Conservation (phyloP, 2,888 invertebrate genomes). For the Drosophila phalerata region DNA sequence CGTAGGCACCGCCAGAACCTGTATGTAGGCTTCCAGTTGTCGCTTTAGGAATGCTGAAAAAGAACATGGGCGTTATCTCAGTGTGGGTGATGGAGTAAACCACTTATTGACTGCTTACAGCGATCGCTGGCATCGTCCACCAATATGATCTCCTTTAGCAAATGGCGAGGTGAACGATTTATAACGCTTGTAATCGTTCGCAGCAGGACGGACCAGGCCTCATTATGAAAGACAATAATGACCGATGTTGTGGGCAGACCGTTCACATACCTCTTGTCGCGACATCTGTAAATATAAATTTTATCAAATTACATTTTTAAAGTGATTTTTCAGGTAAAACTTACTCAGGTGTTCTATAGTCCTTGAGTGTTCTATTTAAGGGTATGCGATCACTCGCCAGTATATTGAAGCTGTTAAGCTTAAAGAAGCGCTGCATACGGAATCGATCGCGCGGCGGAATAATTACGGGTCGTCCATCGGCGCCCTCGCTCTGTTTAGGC, state of each 20-base stretch:
- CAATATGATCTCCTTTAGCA: slow-evolving; percentile 93
- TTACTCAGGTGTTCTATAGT: slow-evolving; percentile 93
- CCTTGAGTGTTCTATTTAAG: slow-evolving; percentile 93
- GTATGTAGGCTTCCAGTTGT: slow-evolving; percentile 89
- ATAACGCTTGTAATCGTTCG: slow-evolving; percentile 98
- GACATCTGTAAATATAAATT: slow-evolving; percentile 87
- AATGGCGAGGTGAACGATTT: slow-evolving; percentile 91
- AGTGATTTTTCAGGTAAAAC: slow-evolving; percentile 27
- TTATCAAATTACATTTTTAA: neutral
- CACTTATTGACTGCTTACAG: slow-evolving; percentile 86
- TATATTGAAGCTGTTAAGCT: slow-evolving; percentile 94
- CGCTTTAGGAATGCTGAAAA: slow-evolving; percentile 87
- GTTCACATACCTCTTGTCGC: slow-evolving; percentile 86
- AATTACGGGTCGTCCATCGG: slow-evolving; percentile 92
- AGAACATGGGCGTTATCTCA: slow-evolving; percentile 1
- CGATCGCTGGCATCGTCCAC: slow-evolving; percentile 96
- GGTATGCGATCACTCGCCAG: slow-evolving; percentile 95
- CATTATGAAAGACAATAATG: slow-evolving; percentile 99
- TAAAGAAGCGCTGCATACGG: slow-evolving; percentile 92
- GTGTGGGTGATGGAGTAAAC: neutral
- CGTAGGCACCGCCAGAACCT: slow-evolving; percentile 88
- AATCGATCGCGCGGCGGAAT: slow-evolving; percentile 91
- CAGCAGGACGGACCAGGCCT: slow-evolving; percentile 98
- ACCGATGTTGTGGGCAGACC: slow-evolving; percentile 94
- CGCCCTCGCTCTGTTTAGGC: slow-evolving; percentile 91